Evolutionary conservation across 2,888 invertebrate species (phyloP).

Genomic region (Platycheirus albimanus): DNA sequence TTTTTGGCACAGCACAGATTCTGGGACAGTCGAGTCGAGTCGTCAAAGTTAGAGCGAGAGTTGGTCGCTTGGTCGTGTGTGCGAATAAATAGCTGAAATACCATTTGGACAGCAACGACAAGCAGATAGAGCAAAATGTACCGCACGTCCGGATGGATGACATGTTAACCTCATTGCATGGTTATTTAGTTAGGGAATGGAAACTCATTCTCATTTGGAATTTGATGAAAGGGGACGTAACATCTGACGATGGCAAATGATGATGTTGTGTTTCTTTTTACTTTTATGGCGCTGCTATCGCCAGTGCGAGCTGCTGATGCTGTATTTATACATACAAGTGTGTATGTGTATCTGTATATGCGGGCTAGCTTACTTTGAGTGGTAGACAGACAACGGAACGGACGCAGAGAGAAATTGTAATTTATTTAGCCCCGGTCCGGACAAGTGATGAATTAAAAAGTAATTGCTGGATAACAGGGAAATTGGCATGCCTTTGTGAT

Average conservation of each 20-base stretch:
- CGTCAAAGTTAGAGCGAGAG: background rate
- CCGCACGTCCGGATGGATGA: conserved; percentile 58
- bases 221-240: conserved; percentile 61
- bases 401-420: conserved; percentile 21
- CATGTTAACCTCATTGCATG: conserved; percentile 71
- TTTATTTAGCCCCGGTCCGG: conserved; percentile 42
- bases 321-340: no score
- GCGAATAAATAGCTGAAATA: conserved; percentile 58
- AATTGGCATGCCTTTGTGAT: conserved; percentile 47
- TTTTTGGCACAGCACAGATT: conserved; percentile 67
- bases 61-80: conserved; percentile 43
- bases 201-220: conserved; percentile 63
- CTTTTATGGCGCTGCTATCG: no score
- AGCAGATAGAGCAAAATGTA: conserved; percentile 43
- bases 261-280: conserved; percentile 48
- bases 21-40: background rate
- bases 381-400: no score
- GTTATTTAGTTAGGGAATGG: conserved; percentile 69
- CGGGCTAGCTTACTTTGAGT: conserved; percentile 37
- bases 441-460: conserved; percentile 68
- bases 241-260: conserved; percentile 61
- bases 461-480: conserved; percentile 59
- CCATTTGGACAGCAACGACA: conserved; percentile 45
- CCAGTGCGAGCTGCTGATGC: background rate
- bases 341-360: no score